A percentile compares a stretch with the other conserved stretches of the same genome.
These are phyloP conservation scores for Pangasius djambal DNA, from an alignment of 2,797 vertebrate species.

Conservation along the genomic window DNA sequence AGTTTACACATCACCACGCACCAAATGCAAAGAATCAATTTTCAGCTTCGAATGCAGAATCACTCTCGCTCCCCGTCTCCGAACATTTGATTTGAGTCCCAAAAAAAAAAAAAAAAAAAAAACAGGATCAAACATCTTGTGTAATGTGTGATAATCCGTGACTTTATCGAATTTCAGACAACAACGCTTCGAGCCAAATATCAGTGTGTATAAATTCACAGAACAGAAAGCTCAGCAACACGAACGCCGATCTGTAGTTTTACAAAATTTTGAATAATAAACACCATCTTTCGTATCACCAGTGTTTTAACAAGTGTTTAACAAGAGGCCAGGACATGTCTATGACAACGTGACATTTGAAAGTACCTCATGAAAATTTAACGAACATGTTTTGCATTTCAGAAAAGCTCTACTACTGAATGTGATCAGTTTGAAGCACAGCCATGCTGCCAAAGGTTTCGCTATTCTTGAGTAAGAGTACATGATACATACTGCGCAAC, in stretches of 20 bases:
- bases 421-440: not conserved
- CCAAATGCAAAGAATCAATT: conserved; percentile 33
- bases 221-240: not conserved
- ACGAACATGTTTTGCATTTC: not conserved
- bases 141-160: conserved; percentile 12
- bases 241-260: not conserved
- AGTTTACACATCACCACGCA: not conserved
- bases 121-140: conserved; percentile 24
- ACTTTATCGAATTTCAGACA: conserved; percentile 33
- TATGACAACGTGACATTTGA: not conserved
- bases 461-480: not conserved
- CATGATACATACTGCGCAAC: not conserved
- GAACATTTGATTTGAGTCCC: not conserved
- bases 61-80: not conserved
- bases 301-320: not conserved
- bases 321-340: not conserved
- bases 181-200: not conserved
- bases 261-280: not conserved
- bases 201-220: not conserved
- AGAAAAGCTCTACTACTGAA: not conserved
- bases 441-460: not conserved
- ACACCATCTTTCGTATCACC: no score
- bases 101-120: not conserved
- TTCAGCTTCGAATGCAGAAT: conserved; percentile 14
- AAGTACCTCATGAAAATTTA: not conserved